phyloP scores from a whole-genome alignment of 2,797 vertebrate species.

The Oreochromis mossambicus region DNA sequence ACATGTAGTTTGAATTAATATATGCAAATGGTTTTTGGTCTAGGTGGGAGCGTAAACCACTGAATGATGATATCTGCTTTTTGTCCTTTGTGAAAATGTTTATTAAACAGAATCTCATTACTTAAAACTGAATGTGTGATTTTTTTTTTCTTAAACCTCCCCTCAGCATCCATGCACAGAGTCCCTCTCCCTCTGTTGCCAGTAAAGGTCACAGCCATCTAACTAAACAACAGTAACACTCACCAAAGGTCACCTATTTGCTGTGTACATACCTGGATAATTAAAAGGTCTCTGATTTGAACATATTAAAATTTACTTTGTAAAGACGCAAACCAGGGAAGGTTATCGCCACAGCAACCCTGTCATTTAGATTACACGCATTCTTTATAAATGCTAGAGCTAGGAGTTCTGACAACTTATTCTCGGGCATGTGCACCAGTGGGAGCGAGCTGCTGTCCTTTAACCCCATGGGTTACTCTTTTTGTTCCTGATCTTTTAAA shows the following conservation, averaged over 20 bases:
- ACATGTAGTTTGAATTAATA: not conserved
- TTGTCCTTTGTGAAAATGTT: not conserved
- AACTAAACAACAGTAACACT: slow-evolving; percentile 34
- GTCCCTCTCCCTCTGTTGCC: not conserved
- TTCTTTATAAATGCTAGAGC: slow-evolving; percentile 45
- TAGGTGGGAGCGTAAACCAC: not conserved
- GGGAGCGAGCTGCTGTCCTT: not conserved
- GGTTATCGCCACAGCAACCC: slow-evolving; percentile 50
- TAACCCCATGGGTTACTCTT: slow-evolving; percentile 9
- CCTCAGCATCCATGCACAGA: not conserved
- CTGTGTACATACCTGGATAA: slow-evolving; percentile 38
- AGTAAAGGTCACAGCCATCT: slow-evolving; percentile 54
- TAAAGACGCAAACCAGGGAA: slow-evolving; percentile 1
- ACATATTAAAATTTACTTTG: slow-evolving; percentile 25
- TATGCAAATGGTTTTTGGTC: not conserved
- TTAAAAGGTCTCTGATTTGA: slow-evolving; percentile 52
- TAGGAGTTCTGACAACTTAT: slow-evolving; percentile 35
- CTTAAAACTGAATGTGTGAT: not conserved
- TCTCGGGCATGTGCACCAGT: slow-evolving; percentile 18
- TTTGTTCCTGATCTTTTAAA: slow-evolving; percentile 54
- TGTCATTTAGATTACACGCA: slow-evolving; percentile 15
- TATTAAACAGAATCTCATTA: not conserved
- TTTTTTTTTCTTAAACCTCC: not conserved
- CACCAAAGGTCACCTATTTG: slow-evolving; percentile 48
- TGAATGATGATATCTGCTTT: not conserved